Evolutionary conservation across 2,113 vertebrate species (phyloP), one percentile per base, ranked within the genome.

Genomic region (Syngnathus scovelli): DNA sequence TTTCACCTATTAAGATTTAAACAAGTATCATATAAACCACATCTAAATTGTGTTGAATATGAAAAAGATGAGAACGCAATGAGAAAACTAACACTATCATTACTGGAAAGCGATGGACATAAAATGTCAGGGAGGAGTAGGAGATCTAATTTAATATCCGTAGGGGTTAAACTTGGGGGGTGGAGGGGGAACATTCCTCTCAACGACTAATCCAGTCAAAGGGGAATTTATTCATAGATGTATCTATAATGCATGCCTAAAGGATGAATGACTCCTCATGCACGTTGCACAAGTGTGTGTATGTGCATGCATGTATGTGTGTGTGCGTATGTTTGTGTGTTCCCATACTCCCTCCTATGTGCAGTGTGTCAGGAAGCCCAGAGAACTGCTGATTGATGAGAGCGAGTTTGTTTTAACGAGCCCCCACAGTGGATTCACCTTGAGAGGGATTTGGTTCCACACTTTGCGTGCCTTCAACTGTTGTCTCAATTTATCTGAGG

Each of bases 221-320:
- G 39, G 60, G 61, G 75, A 85, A 87, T 86, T 86, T 88, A 88
- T 87, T 88, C 85, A 86, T 88, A 84, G 79, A 71, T 74, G 77
- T 72, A 87, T 90, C 80, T 83, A 90, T 88, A 87, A 88, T 87
- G 84, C 83, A 88, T 87, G 78, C 62, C 64, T 67, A 52, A 67
- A 77, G 75, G 83, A 83, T 67, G 73, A 87, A 85, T 75, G 78
- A 78, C 76, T 80, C 78, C 70, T 69, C 16, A 61, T 81, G 78
- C 73, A 75, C 43, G 19, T 61, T 68, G 77, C 65, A 44, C 33
- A 37, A 43, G 49, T 66, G 72, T 58, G 55, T 38, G 44, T 6
- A 46, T 59, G 70, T 38, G 43, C 61, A 23, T 11, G 43, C 65
- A 66, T 62, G 58, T 54, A 61, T 48, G 55, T 62, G 38, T 69